These are phyloP conservation scores for Phrynocephalus forsythii DNA, from an alignment of 2,797 vertebrate species.

Conservation along the genomic window DNA sequence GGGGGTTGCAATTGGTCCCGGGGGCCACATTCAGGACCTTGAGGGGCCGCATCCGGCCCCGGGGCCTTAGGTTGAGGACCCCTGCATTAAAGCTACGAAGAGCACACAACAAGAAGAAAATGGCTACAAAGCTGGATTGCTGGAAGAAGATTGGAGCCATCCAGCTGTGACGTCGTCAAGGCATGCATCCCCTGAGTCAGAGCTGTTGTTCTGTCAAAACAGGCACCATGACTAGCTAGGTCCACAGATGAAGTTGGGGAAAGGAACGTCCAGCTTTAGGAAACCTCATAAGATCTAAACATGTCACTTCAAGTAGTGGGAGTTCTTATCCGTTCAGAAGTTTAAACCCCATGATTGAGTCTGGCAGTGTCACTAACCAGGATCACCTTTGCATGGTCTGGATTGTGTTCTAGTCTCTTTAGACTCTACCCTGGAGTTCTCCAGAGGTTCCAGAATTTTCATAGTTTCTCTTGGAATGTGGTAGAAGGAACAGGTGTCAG, in stretches of 20 bases:
- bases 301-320: background rate
- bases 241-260: background rate
- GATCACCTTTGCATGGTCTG: background rate
- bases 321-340: background rate
- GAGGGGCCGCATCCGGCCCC: no score
- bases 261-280: background rate
- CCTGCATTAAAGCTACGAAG: no score
- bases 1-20: no score
- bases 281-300: background rate
- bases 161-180: background rate
- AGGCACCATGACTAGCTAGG: background rate
- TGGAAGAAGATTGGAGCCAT: background rate
- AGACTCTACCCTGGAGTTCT: background rate
- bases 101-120: no score
- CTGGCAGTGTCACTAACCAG: background rate
- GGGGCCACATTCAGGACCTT: no score
- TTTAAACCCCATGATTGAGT: background rate
- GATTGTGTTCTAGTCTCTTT: background rate
- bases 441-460: no score
- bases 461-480: background rate
- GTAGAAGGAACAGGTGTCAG: background rate
- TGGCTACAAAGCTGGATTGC: no score
- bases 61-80: no score
- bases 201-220: background rate
- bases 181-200: background rate